Evolutionary conservation across 2,888 invertebrate species (phyloP).

Genomic region (Andricus curvator): DNA sequence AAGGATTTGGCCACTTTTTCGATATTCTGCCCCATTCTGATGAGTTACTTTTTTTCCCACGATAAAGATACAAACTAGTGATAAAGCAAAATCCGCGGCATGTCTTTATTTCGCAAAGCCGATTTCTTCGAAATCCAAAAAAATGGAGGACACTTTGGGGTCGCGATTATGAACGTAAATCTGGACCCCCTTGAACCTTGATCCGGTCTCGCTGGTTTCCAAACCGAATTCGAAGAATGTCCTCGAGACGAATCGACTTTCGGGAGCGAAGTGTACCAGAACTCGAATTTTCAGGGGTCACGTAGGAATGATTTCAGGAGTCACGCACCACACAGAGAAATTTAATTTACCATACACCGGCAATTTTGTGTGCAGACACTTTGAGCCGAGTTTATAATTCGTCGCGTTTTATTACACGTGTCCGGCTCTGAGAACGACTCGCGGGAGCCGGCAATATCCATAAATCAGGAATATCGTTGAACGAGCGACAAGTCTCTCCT

Average conservation of each 20-base stretch:
- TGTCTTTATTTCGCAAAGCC: not conserved
- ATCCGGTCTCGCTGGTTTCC: conserved; percentile 57
- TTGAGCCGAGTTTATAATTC: conserved; percentile 58
- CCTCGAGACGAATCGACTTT: conserved; percentile 65
- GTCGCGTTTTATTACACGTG: conserved; percentile 69
- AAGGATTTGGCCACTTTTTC: no score
- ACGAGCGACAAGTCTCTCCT: conserved; percentile 56
- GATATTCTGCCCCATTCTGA: not conserved
- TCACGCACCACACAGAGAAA: conserved; percentile 45
- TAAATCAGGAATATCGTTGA: conserved; percentile 73
- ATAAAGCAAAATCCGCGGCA: not conserved
- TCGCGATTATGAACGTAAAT: conserved; percentile 46
- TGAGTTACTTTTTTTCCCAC: not conserved
- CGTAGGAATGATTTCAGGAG: conserved; percentile 57
- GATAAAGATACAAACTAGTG: not conserved
- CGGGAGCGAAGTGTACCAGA: conserved; percentile 53
- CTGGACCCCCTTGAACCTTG: conserved; percentile 57
- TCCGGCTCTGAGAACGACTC: conserved; percentile 59
- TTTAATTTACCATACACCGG: conserved; percentile 40
- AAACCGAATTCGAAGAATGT: conserved; percentile 57
- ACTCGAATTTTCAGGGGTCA: conserved; percentile 61
- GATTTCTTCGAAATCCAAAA: conserved; percentile 11
- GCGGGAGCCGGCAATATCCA: conserved; percentile 65
- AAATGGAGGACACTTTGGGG: conserved; percentile 2
- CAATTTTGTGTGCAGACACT: conserved; percentile 41